Percentiles rank a stretch among this genome's conserved stretches.
phyloP scores from a whole-genome alignment of 2,113 vertebrate species.

The Xenopus tropicalis region DNA sequence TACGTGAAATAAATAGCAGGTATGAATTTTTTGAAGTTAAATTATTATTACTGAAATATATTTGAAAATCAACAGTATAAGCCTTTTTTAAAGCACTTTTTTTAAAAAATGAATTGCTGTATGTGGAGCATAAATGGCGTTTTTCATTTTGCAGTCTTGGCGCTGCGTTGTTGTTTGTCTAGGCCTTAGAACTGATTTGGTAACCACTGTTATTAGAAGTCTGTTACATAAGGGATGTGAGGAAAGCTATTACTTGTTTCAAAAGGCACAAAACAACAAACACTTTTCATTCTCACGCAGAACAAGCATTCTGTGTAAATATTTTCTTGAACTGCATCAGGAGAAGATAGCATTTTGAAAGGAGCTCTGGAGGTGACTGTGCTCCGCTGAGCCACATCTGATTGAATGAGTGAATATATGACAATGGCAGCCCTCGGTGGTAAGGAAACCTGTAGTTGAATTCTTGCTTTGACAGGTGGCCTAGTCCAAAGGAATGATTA shows the following conservation, averaged over 20 bases:
- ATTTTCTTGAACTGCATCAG: conserved; percentile 34
- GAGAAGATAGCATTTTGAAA: conserved; percentile 31
- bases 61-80: too few species aligned
- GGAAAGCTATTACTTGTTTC: too few species aligned
- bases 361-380: conserved; percentile 39
- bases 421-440: conserved; percentile 33
- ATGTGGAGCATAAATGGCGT: background rate
- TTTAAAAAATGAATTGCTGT: background rate
- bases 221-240: background rate
- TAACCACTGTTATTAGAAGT: background rate
- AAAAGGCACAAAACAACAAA: background rate
- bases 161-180: background rate
- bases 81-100: background rate
- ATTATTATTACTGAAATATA: too few species aligned
- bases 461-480: conserved; percentile 35
- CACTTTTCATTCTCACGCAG: conserved; percentile 19
- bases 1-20: too few species aligned
- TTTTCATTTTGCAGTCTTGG: background rate
- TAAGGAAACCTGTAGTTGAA: conserved; percentile 24
- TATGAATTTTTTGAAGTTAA: too few species aligned
- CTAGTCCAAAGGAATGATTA: conserved; percentile 36
- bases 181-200: background rate
- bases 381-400: conserved; percentile 42
- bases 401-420: conserved; percentile 41
- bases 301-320: conserved; percentile 29